Conservation (phyloP, 2,113 vertebrate genomes). For the Aramus guarauna region DNA sequence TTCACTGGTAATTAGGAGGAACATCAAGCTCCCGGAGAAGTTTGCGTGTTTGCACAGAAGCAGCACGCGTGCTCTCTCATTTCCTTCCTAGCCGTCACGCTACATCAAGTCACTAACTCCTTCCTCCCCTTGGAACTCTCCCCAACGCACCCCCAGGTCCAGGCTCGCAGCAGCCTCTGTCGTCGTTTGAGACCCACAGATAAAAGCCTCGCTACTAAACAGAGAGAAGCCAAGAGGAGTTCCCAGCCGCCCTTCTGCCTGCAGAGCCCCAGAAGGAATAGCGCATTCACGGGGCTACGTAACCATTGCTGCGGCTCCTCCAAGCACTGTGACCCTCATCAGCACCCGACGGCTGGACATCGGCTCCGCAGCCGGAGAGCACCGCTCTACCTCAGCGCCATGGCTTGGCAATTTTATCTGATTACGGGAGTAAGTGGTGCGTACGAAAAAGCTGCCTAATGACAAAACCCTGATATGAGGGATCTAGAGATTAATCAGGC, state of each 20-base stretch:
- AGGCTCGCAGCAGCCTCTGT: neutral
- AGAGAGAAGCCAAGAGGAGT: neutral
- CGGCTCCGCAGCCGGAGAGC: neutral
- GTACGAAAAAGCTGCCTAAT: neutral
- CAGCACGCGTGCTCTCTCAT: neutral
- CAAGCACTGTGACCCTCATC: neutral
- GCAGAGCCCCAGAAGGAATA: neutral
- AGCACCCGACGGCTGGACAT: neutral
- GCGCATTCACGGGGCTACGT: fast-evolving
- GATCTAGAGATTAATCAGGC: neutral
- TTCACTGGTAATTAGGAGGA: neutral
- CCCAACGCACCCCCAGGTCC: fast-evolving
- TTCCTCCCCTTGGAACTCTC: neutral
- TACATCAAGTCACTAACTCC: neutral
- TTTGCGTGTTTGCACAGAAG: neutral
- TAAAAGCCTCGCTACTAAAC: neutral
- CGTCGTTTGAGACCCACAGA: fast-evolving
- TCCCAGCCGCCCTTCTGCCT: neutral
- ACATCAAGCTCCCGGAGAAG: neutral
- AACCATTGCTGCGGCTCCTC: neutral
- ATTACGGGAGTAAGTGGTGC: neutral
- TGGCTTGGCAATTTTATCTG: neutral
- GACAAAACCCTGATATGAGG: neutral
- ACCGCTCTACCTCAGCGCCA: neutral
- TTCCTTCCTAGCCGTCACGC: neutral